phyloP scores from a whole-genome alignment of 2,113 vertebrate genomes.

The Castor canadensis region DNA sequence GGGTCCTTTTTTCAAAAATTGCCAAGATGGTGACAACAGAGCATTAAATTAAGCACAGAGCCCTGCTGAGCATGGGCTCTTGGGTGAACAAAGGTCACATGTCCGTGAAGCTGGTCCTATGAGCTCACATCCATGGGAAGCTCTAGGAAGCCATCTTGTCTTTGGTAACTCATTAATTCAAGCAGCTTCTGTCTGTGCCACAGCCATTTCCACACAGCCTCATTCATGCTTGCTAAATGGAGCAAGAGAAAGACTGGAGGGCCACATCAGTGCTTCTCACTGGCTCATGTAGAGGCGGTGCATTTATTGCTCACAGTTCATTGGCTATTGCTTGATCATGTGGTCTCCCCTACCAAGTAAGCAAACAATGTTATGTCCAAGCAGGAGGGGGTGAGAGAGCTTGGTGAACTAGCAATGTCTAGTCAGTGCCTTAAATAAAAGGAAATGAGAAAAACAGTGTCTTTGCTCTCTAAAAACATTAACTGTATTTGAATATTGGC shows the following conservation, averaged over 20 bases:
- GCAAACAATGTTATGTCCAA: no score
- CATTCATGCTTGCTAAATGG: not conserved
- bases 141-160: not conserved
- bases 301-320: not conserved
- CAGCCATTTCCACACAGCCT: not conserved
- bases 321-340: not conserved
- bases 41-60: not conserved
- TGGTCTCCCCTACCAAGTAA: not conserved
- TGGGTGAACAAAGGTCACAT: not conserved
- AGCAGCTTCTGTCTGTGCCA: not conserved
- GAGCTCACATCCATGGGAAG: not conserved
- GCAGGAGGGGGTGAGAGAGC: not conserved
- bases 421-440: not conserved
- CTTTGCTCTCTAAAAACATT: not conserved
- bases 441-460: not conserved
- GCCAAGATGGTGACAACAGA: not conserved
- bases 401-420: not conserved
- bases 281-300: not conserved
- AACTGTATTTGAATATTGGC: not conserved
- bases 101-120: not conserved
- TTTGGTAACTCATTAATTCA: not conserved
- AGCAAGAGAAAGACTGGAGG: not conserved
- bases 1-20: not conserved
- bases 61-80: fast-evolving
- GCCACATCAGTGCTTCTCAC: not conserved